Evolutionary conservation across 1,140 invertebrate genomes (phyloP), one percentile per base, ranked within the genome.

Genomic region (Drosophila punjabiensis): DNA sequence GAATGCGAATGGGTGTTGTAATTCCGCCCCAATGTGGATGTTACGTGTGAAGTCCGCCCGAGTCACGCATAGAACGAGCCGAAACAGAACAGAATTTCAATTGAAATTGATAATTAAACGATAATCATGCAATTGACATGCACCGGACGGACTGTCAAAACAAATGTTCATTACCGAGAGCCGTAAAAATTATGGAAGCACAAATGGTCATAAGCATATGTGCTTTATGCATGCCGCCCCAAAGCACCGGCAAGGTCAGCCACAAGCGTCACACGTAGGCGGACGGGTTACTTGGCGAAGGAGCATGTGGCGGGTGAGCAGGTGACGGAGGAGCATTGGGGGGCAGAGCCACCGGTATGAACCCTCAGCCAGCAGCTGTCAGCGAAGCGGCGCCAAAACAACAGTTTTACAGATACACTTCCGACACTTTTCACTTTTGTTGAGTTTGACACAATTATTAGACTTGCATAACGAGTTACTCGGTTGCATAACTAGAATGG

Each of bases 81-180:
- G 30, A 35, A 47, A n/a, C 67, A 30, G 64, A 56, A 47, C 35
- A 66, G 50, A 71, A 69, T 52, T 63, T 39, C 62, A 82, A 79
- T 58, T 48, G 13, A 63, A 74, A 84, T 68, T 65, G 24, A 60
- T 61, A 62, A 61, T 73, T 48, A 70, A 39, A 33, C 56, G 68
- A 74, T 79, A 76, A 81, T 90, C 83, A 86, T 89, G 86, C 85
- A 85, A 90, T 82, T 90, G 81, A 73, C 82, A 89, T 89, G 85
- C 86, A 89, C 11, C n/a, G 59, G 68, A 56, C 61, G 76, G 64
- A 30, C 76, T 73, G 76, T 80, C 81, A 87, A 71, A 83, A 89
- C 69, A 89, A 87, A 82, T 79, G 78, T 68, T 88, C 68, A 75
- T 75, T 39, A 75, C 24, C 20, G 13, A 75, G 82, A 61, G 62